Evolutionary conservation across 2,113 vertebrate genomes (phyloP).

Genomic region (Scomber japonicus): DNA sequence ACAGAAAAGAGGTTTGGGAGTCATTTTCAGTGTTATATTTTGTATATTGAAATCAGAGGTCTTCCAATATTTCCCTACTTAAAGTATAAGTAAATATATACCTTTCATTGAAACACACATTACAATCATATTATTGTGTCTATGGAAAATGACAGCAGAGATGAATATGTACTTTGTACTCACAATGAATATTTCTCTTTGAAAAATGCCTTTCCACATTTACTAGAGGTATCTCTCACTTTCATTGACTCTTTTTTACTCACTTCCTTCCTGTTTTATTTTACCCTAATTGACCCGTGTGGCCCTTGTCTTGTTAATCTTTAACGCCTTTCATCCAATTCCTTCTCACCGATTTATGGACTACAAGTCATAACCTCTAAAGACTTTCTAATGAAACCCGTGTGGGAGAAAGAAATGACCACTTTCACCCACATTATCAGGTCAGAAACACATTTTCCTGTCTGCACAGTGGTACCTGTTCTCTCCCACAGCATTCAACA

Average conservation of each 20-base stretch:
- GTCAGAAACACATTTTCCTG: constrained; percentile 54
- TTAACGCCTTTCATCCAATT: constrained; percentile 53
- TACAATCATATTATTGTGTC: neutral
- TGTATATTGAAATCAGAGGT: constrained; percentile 8
- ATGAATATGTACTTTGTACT: constrained; percentile 20
- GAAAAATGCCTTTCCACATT: constrained; percentile 22
- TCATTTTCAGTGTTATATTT: constrained; percentile 1
- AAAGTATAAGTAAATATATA: constrained; percentile 3
- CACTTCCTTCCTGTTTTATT: constrained; percentile 55
- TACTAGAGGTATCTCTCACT: constrained; percentile 27
- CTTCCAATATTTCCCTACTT: neutral
- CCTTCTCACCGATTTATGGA: constrained; percentile 59
- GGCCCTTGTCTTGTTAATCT: constrained; percentile 61
- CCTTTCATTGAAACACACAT: neutral
- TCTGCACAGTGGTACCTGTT: constrained; percentile 35
- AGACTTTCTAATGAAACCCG: constrained; percentile 24
- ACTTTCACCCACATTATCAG: constrained; percentile 53
- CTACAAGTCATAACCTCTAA: constrained; percentile 48
- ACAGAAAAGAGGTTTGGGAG: constrained; percentile 60
- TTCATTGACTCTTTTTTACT: constrained; percentile 55
- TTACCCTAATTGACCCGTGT: constrained; percentile 46
- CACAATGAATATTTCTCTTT: constrained; percentile 43
- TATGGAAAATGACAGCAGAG: constrained; percentile 3
- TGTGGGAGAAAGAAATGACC: constrained; percentile 29
- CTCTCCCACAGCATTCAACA: constrained; percentile 23